These are phyloP conservation scores for Spongilla lacustris DNA, from an alignment of 37 sponge, comb jelly and placozoan genomes.

Conservation along the genomic window DNA sequence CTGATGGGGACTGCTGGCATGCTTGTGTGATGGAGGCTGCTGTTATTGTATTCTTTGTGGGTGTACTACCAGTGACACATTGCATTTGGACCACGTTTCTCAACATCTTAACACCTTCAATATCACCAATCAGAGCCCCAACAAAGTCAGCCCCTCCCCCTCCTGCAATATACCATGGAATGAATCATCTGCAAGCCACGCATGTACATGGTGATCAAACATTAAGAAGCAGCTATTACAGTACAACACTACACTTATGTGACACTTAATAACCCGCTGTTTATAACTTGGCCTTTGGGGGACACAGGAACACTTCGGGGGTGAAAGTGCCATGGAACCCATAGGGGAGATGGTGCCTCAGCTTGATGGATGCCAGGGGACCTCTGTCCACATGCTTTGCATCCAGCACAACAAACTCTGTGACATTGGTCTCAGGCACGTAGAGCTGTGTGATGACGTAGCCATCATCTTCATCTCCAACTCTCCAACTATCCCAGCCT, in stretches of 20 bases:
- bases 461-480: constrained; percentile 88
- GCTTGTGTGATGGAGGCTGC: no score
- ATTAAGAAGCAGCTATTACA: not conserved
- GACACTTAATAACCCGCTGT: no score
- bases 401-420: constrained; percentile 88
- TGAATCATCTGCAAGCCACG: not conserved
- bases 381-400: constrained; percentile 72
- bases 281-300: no score
- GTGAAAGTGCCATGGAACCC: constrained; percentile 95
- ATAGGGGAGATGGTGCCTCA: constrained; percentile 86
- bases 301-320: constrained; percentile 60
- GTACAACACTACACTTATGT: no score
- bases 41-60: not conserved
- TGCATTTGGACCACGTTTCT: not conserved
- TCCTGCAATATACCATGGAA: not conserved
- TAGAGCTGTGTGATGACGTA: constrained; percentile 84
- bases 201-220: not conserved
- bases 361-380: constrained; percentile 80
- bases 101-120: not conserved
- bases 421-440: constrained; percentile 74
- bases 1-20: no score
- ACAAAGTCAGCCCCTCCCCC: not conserved
- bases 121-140: not conserved
- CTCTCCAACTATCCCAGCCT: constrained; percentile 39
- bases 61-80: not conserved